These are phyloP conservation scores for Rhinogobio ventralis DNA, from an alignment of 2,797 vertebrate genomes.

Conservation along the genomic window DNA sequence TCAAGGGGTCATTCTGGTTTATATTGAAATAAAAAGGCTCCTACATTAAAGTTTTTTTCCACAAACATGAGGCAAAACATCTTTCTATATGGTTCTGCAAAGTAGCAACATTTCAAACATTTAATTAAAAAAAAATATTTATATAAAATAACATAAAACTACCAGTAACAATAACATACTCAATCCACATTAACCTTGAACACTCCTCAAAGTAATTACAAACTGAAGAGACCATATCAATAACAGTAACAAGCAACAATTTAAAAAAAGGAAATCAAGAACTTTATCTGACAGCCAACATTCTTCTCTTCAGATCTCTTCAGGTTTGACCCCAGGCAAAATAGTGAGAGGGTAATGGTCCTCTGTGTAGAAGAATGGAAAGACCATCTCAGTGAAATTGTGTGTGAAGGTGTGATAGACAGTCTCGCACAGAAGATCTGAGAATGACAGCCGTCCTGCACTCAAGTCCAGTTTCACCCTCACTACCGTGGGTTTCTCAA, in stretches of 20 bases:
- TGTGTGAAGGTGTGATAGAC: slow-evolving; percentile 44
- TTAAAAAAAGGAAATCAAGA: neutral
- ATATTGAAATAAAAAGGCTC: no score
- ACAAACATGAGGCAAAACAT: neutral
- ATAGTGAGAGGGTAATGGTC: slow-evolving; percentile 32
- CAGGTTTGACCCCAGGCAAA: slow-evolving; percentile 1
- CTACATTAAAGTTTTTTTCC: neutral
- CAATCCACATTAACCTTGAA: neutral
- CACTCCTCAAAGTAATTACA: neutral
- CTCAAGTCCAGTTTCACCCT: slow-evolving; percentile 32
- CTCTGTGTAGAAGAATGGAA: slow-evolving; percentile 53
- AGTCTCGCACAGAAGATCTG: neutral
- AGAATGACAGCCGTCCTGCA: slow-evolving; percentile 37
- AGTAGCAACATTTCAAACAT: no score
- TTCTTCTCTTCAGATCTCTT: neutral
- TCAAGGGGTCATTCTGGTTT: no score
- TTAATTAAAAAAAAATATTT: neutral
- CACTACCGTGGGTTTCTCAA: slow-evolving; percentile 9
- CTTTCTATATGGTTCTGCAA: neutral
- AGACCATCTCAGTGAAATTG: slow-evolving; percentile 49
- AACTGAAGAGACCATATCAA: neutral
- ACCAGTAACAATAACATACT: neutral
- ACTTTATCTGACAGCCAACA: neutral
- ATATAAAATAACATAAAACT: neutral
- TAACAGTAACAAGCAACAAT: neutral